A percentile compares a stretch with the other conserved stretches of the same genome.
Evolutionary conservation across 2,113 vertebrate genomes (phyloP).

Genomic region (Donacobius atricapilla): DNA sequence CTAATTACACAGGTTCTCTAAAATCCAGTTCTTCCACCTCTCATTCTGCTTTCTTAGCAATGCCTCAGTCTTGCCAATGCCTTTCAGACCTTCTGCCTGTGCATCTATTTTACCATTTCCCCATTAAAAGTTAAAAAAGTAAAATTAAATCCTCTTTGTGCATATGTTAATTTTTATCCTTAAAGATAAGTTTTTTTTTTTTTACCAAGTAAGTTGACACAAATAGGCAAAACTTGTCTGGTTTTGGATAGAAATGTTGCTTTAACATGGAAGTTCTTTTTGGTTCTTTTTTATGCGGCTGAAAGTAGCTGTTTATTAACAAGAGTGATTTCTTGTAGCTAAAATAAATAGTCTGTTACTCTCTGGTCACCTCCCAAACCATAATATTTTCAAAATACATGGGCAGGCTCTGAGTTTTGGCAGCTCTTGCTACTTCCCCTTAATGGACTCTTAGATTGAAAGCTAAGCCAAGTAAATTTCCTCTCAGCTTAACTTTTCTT

Average conservation of each 20-base stretch:
- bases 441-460: not conserved
- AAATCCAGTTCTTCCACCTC: not conserved
- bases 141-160: not conserved
- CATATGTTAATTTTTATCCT: not conserved
- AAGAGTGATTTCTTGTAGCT: not conserved
- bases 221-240: not conserved
- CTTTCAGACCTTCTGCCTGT: not conserved
- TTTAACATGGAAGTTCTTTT: not conserved
- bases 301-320: not conserved
- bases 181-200: not conserved
- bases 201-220: not conserved
- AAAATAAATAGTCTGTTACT: not conserved
- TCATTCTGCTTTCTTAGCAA: not conserved
- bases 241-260: not conserved
- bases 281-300: not conserved
- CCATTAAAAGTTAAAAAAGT: not conserved
- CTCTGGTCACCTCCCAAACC: not conserved
- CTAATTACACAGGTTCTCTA: not conserved
- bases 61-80: not conserved
- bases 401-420: not conserved
- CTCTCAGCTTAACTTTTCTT: slow-evolving; percentile 6
- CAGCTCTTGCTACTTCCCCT: not conserved
- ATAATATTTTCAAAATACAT: not conserved
- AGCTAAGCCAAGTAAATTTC: not conserved
- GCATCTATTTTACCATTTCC: not conserved